Base-by-base conservation (phyloP, 2,113 vertebrate genomes). In the Tachysurus vachellii region DNA sequence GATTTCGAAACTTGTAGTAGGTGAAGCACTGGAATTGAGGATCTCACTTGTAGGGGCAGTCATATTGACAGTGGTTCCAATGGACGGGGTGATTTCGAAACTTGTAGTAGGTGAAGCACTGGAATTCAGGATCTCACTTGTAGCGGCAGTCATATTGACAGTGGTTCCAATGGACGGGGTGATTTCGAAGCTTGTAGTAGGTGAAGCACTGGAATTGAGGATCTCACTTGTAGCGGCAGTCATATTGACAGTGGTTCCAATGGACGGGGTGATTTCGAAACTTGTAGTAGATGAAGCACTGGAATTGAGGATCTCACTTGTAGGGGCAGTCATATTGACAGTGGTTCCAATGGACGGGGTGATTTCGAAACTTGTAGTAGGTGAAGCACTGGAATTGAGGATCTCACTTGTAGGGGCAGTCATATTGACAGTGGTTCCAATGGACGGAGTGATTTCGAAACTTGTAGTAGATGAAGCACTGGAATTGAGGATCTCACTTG, bases 121-220 rank as follows among this genome's bases (percentile, higher is more conserved):
- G 62, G 62, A 13, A 12, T 26, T 66, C 1, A 28, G n/a, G 26
- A 28, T 12, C 3, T 11, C 3, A 66, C 28, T 28, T 11, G 1
- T 28, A 13, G 62, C n/a, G 11, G 26, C 62, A 66, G 64, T 0
- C 11, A 4, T 66, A 7, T 66, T 66, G n/a, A 66, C 11, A 66
- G 11, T 66, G n/a, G 64, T 28, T 66, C n/a, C n/a, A 66, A 4
- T 1, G 14, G n/a, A 66, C 28, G 64, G 10, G 64, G 26, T 66
- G 0, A 28, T 1, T 66, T 28, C 1, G 0, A 14, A 28, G 1
- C 62, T 14, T n/a, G 2, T 28, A 66, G 0, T 13, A 2, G 26
- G 2, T 3, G 62, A 66, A 28, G 62, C 62, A 28, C 26, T 66
- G n/a, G 26, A 7, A 9, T 50, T 50, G 47, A 50, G 47, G 26